Base-by-base conservation (phyloP, 2,113 vertebrate genomes). In the Perccottus glenii region DNA sequence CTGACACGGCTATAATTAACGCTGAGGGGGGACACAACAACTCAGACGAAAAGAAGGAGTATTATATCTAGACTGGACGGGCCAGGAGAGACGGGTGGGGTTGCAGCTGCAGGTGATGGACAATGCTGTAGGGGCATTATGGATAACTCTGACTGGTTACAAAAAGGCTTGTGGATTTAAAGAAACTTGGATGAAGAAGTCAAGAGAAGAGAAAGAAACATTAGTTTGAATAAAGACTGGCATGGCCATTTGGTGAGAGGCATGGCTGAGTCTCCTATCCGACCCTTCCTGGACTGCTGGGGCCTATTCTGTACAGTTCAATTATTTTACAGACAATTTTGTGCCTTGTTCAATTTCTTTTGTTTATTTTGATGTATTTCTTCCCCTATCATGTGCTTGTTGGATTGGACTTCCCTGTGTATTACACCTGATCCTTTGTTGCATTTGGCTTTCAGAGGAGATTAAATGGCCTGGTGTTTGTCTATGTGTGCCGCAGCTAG, bases 1-100 rank as follows among this genome's bases (percentile, higher is more conserved):
- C 98, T 44, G 98, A 99, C 92, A 99, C 98, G 61, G 98, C 98
- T 81, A 99, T 99, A 92, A 98, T 99, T 92, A 99, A 99, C 2
- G 98, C 98, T 15, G 98, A 99, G 86, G 98, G 98, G 11, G 98
- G 98, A 84, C 97, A 99, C 88, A 98, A 94, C 96, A 98, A 96
- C 93, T 95, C 96, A 0, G 97, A 99, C 38, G 97, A 99, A 88
- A 99, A 99, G 93, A 99, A 99, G 88, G 98, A 99, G 91, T 99
- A 99, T 92, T 99, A 98, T 93, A 99, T 99, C 92, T 98, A 94
- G 95, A 91, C 66, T 85, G 87, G 91, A 10, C 87, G 72, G 89
- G 92, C 91, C 81, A 59, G 88, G 80, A 81, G 81, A 70, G 80
- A 68, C 66, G 82, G 81, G 81, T 83, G 78, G 77, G 84, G 72